Base-by-base conservation (phyloP, 1,140 invertebrate genomes). In the Saxidomus purpurata region DNA sequence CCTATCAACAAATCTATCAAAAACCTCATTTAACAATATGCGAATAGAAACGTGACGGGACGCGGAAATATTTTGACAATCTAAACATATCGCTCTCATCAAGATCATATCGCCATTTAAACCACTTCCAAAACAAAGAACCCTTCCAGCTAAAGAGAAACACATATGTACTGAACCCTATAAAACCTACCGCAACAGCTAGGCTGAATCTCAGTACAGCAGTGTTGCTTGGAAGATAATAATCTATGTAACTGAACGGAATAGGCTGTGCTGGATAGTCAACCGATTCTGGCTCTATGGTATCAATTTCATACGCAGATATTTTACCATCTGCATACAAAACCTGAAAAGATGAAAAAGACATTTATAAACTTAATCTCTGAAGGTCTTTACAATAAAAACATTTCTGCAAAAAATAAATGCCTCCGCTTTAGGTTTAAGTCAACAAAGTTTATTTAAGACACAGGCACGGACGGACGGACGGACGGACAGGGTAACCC, bases 281-380 rank as follows among this genome's bases (percentile, higher is more conserved):
- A 9, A 31, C 2, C 1, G 87, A 89, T 40, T 94, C 92, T n/a
- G 92, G 92, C 91, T 94, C 94, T 17, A 91, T 91, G 49, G 92
- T 80, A 90, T 93, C 92, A 17, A 94, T 93, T 43, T 93, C 87
- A 74, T 90, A 47, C 55, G 83, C 13, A 15, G 74, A 40, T 22
- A 94, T 86, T 63, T 86, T 83, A 19, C 91, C 90, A 71, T 90
- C 85, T 0, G 63, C 80, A 79, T 74, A 84, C 1, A 94, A 87
- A 43, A 94, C 90, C 92, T 94, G 25, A 74, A 76, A 76, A 59
- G 11, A 67, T 36, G 43, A 55, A n/a, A n/a, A n/a, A n/a, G n/a
- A n/a, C n/a, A n/a, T n/a, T n/a, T n/a, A n/a, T n/a, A n/a, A n/a
- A n/a, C n/a, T n/a, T n/a, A n/a, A n/a, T n/a, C n/a, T n/a, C n/a